Evolutionary conservation across 2,113 vertebrate genomes (phyloP).

Genomic region (Apaloderma vittatum): DNA sequence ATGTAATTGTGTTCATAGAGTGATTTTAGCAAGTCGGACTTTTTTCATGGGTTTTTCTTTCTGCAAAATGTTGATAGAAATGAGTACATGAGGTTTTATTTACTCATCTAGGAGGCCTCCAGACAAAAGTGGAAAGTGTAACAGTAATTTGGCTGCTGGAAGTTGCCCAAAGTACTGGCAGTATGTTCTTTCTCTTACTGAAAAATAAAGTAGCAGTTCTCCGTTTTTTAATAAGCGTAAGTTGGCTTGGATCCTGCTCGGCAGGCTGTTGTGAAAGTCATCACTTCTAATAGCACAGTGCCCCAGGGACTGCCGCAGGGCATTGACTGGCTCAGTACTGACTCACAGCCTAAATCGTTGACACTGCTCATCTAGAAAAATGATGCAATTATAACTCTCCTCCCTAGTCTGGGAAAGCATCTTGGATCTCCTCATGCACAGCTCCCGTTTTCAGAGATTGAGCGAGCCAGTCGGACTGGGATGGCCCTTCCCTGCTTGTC

Average conservation of each 20-base stretch:
- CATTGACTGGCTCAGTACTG: neutral
- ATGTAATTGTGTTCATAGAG: neutral
- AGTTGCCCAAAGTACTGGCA: constrained; percentile 42
- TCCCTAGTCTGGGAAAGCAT: neutral
- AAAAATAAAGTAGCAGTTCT: constrained; percentile 25
- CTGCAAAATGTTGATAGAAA: neutral
- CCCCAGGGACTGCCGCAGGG: neutral
- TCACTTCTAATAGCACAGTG: constrained; percentile 2
- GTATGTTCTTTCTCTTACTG: neutral
- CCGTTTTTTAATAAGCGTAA: neutral
- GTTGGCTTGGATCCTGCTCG: neutral
- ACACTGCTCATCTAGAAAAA: constrained; percentile 8
- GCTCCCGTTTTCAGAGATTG: neutral
- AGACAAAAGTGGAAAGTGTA: neutral
- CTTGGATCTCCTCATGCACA: neutral
- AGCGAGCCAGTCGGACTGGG: neutral
- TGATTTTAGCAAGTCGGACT: neutral
- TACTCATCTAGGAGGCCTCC: neutral
- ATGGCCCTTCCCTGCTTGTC: neutral
- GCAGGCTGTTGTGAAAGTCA: constrained; percentile 37
- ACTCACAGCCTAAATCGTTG: neutral
- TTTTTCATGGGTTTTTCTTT: neutral
- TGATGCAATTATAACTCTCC: constrained; percentile 14
- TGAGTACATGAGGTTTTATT: neutral
- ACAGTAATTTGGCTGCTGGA: constrained; percentile 53